phyloP scores from a whole-genome alignment of 2,888 invertebrate genomes.

The Ophion ventricosus region DNA sequence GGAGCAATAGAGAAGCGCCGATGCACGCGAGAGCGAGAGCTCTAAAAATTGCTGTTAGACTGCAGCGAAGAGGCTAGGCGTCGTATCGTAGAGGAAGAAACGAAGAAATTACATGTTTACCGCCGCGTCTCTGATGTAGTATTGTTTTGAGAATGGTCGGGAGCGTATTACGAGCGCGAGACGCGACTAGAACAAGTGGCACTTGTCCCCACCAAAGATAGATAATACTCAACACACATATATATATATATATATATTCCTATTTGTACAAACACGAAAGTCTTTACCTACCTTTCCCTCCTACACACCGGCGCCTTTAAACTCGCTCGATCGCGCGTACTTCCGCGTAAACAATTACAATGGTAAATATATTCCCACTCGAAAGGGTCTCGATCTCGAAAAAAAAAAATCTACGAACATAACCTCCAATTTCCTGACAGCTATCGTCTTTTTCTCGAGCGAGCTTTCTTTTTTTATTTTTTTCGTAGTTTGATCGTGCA shows the following conservation, averaged over 20 bases:
- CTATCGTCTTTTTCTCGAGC: slow-evolving; percentile 32
- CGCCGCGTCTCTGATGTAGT: slow-evolving; percentile 65
- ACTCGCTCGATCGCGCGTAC: slow-evolving; percentile 20
- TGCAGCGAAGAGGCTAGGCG: slow-evolving; percentile 50
- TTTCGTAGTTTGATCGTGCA: background rate
- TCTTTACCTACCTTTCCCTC: slow-evolving; percentile 15
- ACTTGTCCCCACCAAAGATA: slow-evolving; percentile 72
- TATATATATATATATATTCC: no score
- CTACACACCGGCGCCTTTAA: background rate
- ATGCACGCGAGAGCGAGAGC: slow-evolving; percentile 37
- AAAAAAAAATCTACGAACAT: slow-evolving; percentile 42
- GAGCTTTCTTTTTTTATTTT: background rate
- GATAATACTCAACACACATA: slow-evolving; percentile 47
- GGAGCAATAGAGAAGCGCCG: slow-evolving; percentile 37
- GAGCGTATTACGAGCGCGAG: slow-evolving; percentile 69
- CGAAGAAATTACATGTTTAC: slow-evolving; percentile 52
- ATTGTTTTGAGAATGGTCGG: slow-evolving; percentile 74
- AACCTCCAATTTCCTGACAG: slow-evolving; percentile 61
- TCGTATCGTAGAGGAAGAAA: slow-evolving; percentile 57
- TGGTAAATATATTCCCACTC: slow-evolving; percentile 53
- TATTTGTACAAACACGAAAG: slow-evolving; percentile 23
- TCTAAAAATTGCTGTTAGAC: slow-evolving; percentile 45
- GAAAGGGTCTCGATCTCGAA: background rate
- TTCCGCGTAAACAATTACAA: slow-evolving; percentile 49
- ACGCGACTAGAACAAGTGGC: slow-evolving; percentile 75